These are phyloP conservation scores for Drosophila pseudoobscura DNA, from an alignment of 1,140 invertebrate species.

Conservation along the genomic window DNA sequence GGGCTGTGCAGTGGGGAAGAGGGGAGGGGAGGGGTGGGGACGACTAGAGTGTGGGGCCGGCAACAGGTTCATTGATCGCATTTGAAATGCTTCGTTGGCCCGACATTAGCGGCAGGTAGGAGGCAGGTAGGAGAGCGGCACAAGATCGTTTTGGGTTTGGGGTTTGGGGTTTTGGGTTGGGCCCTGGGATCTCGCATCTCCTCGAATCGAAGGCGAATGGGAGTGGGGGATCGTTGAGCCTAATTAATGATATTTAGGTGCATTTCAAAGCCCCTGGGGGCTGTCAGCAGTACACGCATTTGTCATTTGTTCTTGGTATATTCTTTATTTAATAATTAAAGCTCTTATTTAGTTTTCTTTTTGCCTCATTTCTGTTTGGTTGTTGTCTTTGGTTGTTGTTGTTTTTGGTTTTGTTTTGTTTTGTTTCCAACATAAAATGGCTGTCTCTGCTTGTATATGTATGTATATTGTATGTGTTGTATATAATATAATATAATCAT, in stretches of 20 bases:
- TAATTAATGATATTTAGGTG: conserved; percentile 71
- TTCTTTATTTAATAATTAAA: conserved; percentile 82
- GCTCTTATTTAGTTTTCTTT: conserved; percentile 76
- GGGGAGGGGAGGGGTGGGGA: conserved; percentile 7
- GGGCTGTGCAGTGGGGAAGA: conserved; percentile 7
- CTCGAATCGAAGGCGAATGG: conserved; percentile 2
- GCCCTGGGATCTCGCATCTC: conserved; percentile 31
- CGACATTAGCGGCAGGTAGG: conserved; percentile 40
- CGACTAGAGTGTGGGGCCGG: conserved; percentile 18
- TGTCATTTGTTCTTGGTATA: conserved; percentile 65
- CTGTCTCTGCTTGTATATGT: conserved; percentile 41
- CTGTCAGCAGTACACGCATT: conserved; percentile 55
- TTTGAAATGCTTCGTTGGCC: conserved; percentile 68
- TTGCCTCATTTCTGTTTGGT: conserved; percentile 27
- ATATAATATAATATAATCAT: conserved; percentile 55
- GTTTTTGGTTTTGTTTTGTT: conserved; percentile 39
- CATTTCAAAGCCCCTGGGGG: conserved; percentile 44
- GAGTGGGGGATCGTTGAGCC: conserved; percentile 44
- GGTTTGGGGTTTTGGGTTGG: conserved; percentile 13
- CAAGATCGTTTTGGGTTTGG: not conserved
- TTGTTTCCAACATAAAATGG: conserved; percentile 68
- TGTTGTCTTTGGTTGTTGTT: conserved; percentile 37
- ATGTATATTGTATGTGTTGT: conserved; percentile 39
- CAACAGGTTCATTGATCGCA: conserved; percentile 78
- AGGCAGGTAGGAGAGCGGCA: conserved; percentile 4